Evolutionary conservation across 2,797 vertebrate genomes (phyloP).

Genomic region (Cryptoblepharus egeriae): DNA sequence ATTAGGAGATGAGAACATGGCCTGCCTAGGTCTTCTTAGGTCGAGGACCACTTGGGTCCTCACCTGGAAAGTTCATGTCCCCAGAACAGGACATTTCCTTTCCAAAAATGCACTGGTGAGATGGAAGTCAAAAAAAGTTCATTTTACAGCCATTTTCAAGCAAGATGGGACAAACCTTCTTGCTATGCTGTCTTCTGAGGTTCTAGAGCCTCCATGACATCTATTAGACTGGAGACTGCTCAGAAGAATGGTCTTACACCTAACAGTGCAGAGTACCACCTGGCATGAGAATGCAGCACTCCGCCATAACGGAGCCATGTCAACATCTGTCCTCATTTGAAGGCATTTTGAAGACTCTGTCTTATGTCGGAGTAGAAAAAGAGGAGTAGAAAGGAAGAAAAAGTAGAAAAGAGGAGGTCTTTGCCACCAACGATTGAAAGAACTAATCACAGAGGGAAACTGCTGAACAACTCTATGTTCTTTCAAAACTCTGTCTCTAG

Average conservation of each 20-base stretch:
- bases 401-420: background rate
- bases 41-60: background rate
- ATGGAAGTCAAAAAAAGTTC: background rate
- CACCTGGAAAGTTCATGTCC: too few species aligned
- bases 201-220: background rate
- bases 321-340: background rate
- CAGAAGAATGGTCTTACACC: background rate
- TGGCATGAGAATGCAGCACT: background rate
- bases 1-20: accelerated
- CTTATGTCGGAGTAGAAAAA: background rate
- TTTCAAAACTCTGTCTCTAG: background rate
- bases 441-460: background rate
- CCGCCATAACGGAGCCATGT: background rate
- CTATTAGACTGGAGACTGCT: background rate
- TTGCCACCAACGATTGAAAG: background rate
- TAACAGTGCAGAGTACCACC: background rate
- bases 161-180: background rate
- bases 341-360: background rate
- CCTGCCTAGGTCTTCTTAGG: background rate
- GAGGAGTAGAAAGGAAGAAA: too few species aligned
- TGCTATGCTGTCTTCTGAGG: background rate
- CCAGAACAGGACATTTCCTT: background rate
- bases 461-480: background rate
- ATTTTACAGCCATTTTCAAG: background rate
- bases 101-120: background rate